Evolutionary conservation across 2,113 vertebrate species (phyloP), one percentile per base, ranked within the genome.

Genomic region (Catharus minimus): DNA sequence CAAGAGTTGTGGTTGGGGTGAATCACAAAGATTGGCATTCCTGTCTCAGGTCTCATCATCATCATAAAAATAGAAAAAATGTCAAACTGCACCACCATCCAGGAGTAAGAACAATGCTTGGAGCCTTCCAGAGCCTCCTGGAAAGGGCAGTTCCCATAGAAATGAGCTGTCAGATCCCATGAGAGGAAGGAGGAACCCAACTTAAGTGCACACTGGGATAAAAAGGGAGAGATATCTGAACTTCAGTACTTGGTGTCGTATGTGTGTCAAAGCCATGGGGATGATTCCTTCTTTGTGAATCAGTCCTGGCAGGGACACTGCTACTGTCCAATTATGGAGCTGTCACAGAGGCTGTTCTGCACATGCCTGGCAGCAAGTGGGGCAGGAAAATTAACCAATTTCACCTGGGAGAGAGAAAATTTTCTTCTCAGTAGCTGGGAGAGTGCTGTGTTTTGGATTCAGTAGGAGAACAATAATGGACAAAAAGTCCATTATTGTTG

Each of bases 381-480:
- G 17, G 5, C 38, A 52, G 55, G 24, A 89, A 82, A 71, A 75
- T 33, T 38, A 43, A 38, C 23, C 71, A 38, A 13, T 43, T 49
- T 43, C 36, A 56, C 7, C 53, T 53, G 12, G 23, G 19, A 46
- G 24, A 46, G 44, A 17, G 38, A 39, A 60, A 14, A 22, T 46
- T 58, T 50, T 30, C 44, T 17, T 28, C 44, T 28, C 10, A 26
- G 28, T 16, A 52, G 9, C 53, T 73, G 44, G 10, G 14, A 28
- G 15, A n/a, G 32, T n/a, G 32, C 38, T 58, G n/a, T 58, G 38
- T 12, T 46, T 24, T 21, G 28, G 23, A 33, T 60, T 66, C 32
- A 39, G 44, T 1, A 11, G 36, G 23, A 58, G 53, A 52, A 46
- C 11, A 8, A 15, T 24, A 39, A 17, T 0, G 0, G 19, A 81